phyloP scores from a whole-genome alignment of 2,888 invertebrate species.

The Amiota communis region DNA sequence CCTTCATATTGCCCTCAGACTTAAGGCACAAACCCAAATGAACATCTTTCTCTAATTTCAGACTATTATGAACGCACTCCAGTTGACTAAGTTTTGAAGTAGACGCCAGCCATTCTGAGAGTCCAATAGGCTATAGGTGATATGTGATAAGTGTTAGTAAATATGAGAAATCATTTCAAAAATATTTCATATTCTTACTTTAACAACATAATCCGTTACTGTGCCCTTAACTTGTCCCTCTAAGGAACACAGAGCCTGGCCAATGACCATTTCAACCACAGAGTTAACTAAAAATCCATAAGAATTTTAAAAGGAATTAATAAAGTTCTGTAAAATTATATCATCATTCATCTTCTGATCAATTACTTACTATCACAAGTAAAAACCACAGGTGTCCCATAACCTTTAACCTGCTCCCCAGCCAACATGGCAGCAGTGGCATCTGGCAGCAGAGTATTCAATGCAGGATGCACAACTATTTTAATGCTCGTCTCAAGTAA shows the following conservation, averaged over 20 bases:
- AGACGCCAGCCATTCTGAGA: slow-evolving; percentile 90
- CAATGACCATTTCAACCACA: slow-evolving; percentile 88
- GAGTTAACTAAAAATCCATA: slow-evolving; percentile 81
- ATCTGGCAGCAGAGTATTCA: slow-evolving; percentile 70
- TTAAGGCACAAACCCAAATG: slow-evolving; percentile 80
- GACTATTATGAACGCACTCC: slow-evolving; percentile 94
- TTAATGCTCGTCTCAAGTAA: slow-evolving; percentile 90
- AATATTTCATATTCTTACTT: slow-evolving; percentile 57
- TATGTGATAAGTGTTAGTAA: not conserved
- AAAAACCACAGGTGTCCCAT: slow-evolving; percentile 84
- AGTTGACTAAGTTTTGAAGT: slow-evolving; percentile 90
- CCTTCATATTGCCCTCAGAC: slow-evolving; percentile 78
- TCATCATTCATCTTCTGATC: not conserved
- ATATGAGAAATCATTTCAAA: slow-evolving; percentile 8
- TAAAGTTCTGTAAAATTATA: not conserved
- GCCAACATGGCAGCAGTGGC: slow-evolving; percentile 72
- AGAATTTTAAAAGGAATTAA: not conserved
- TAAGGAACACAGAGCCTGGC: slow-evolving; percentile 86
- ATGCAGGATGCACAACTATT: slow-evolving; percentile 82
- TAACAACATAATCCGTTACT: slow-evolving; percentile 79
- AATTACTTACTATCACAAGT: slow-evolving; percentile 87
- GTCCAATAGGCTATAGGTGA: slow-evolving; percentile 77
- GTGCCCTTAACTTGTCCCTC: slow-evolving; percentile 82
- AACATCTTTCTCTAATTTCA: slow-evolving; percentile 93
- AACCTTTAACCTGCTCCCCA: slow-evolving; percentile 70